Evolutionary conservation across 1,140 invertebrate species (phyloP), one percentile per base, ranked within the genome.

Genomic region (Drosophila parvula): DNA sequence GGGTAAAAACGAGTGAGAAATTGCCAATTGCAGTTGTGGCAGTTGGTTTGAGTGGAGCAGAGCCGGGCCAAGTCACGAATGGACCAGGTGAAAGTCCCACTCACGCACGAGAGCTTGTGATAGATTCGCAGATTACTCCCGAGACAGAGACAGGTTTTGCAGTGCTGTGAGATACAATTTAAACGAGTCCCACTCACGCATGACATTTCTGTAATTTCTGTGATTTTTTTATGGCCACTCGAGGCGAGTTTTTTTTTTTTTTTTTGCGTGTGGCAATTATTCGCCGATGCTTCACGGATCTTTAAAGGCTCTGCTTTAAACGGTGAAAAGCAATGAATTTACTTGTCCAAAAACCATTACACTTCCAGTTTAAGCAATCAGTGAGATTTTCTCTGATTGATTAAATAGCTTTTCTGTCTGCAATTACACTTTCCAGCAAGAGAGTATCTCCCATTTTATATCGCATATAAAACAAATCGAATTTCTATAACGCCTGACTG

Each of bases 1-100:
- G 62, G 62, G 47, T 43, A 69, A 69, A 69, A 69, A 51, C 65
- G 65, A 50, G 65, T 71, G 51, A 71, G 64, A 71, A 70, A 70
- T 71, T 47, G 68, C 65, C 68, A 71, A 71, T 71, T 71, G 64
- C 51, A 68, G 32, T 36, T n/a, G 16, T 22, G 44, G 32, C 6
- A 32, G 28, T 16, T 44, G 28, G 30, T 14, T 27, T n/a, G 27
- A 63, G 36, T 43, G 50, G 38, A 64, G 63, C 27, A 11, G n/a
- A 41, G 60, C 14, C 30, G n/a, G n/a, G 22, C 12, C 41, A 36
- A 36, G 44, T 62, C 63, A 65, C 63, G 63, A 62, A 44, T 51
- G 27, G 27, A 40, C 51, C 65, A 71, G 67, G 68, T 71, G 68
- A 71, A 71, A 71, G 68, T 71, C 43, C 48, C 63, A 22, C 63